Evolutionary conservation across 2,888 invertebrate species (phyloP).

Genomic region (Plagodis dolabraria): DNA sequence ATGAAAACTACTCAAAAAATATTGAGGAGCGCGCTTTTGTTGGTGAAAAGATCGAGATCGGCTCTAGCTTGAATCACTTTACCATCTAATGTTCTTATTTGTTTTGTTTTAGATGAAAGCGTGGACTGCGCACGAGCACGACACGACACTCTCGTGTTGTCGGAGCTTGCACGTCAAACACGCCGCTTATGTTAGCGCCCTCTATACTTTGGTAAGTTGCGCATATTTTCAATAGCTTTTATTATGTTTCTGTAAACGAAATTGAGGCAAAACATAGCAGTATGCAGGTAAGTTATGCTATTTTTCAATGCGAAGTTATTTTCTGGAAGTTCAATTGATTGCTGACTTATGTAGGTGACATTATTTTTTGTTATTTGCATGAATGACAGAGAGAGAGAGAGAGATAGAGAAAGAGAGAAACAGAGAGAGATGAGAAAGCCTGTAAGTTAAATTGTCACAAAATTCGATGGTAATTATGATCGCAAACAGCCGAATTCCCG

Average conservation of each 20-base stretch:
- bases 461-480: too few relatives aligned
- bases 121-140: constrained; percentile 79
- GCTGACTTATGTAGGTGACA: background rate
- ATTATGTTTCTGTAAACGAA: background rate
- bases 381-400: too few relatives aligned
- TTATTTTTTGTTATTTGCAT: too few relatives aligned
- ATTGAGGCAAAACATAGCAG: background rate
- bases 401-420: too few relatives aligned
- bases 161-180: constrained; percentile 89
- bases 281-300: background rate
- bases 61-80: background rate
- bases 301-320: too few relatives aligned
- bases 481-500: too few relatives aligned
- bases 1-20: too few relatives aligned
- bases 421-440: too few relatives aligned
- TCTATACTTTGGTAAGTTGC: constrained; percentile 89
- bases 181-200: constrained; percentile 89
- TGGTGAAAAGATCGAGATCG: too few relatives aligned
- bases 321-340: background rate
- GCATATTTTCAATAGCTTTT: background rate
- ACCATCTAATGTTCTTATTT: background rate
- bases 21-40: too few relatives aligned
- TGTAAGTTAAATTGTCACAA: too few relatives aligned
- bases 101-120: constrained; percentile 72
- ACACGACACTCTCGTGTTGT: constrained; percentile 82